These are phyloP conservation scores for Hecatera dysodea DNA, from an alignment of 2,888 invertebrate genomes.

Conservation along the genomic window DNA sequence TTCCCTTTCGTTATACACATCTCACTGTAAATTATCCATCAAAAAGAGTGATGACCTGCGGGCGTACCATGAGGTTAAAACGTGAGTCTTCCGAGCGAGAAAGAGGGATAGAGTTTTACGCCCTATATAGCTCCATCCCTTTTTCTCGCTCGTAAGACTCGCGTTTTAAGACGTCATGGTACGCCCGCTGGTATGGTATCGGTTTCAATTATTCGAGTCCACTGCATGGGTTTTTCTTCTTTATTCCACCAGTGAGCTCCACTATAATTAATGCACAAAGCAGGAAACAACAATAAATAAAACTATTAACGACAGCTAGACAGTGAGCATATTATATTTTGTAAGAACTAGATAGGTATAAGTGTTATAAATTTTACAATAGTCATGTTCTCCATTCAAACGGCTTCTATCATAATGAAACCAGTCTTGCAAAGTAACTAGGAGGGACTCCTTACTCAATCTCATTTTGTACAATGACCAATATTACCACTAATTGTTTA, in stretches of 20 bases:
- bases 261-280: background rate
- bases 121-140: too few relatives aligned
- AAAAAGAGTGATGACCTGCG: too few relatives aligned
- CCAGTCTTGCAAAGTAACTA: conserved; percentile 60
- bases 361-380: conserved; percentile 56
- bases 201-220: too few relatives aligned
- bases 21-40: too few relatives aligned
- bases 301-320: conserved; percentile 76
- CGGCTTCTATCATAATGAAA: conserved; percentile 53
- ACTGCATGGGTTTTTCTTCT: background rate
- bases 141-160: too few relatives aligned
- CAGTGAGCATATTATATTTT: conserved; percentile 83
- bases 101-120: too few relatives aligned
- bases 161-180: too few relatives aligned
- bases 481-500: conserved; percentile 24
- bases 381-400: conserved; percentile 34
- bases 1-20: too few relatives aligned
- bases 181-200: too few relatives aligned
- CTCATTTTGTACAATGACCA: conserved; percentile 46
- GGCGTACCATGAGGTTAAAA: too few relatives aligned
- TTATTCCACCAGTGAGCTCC: background rate
- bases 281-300: conserved; percentile 59
- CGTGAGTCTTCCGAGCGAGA: too few relatives aligned
- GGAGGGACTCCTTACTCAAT: conserved; percentile 46
- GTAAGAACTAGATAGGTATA: conserved; percentile 69